Conservation (phyloP, 2,797 vertebrate species). For the Euphonia xanthogaster region DNA sequence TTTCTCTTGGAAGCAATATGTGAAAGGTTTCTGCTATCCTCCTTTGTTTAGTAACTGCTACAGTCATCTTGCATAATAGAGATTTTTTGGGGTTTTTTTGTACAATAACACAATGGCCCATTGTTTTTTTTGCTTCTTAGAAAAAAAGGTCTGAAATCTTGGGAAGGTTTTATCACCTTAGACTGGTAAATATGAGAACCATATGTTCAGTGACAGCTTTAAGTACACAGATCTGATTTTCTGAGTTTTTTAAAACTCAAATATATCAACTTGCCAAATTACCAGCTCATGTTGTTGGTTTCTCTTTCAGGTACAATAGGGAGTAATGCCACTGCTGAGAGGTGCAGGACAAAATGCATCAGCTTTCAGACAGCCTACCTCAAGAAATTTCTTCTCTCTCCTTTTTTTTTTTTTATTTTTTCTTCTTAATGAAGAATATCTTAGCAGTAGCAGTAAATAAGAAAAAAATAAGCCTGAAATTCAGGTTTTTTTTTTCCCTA, state of each 20-base stretch:
- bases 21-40: neutral
- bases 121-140: neutral
- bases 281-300: neutral
- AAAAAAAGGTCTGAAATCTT: conserved; percentile 17
- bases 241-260: neutral
- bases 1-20: neutral
- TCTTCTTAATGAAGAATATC: neutral
- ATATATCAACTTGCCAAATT: neutral
- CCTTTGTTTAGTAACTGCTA: neutral
- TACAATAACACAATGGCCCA: neutral
- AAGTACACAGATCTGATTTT: neutral
- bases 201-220: neutral
- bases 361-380: neutral
- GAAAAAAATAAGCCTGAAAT: neutral
- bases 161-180: neutral
- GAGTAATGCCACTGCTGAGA: neutral
- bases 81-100: neutral
- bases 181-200: neutral
- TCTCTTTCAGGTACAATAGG: neutral
- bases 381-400: neutral
- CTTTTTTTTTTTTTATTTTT: neutral
- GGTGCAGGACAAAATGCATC: neutral
- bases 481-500: neutral
- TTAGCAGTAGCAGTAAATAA: neutral
- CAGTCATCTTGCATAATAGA: neutral